Evolutionary conservation across 2,797 vertebrate genomes (phyloP).

Genomic region (Bryconaethiops microstoma): DNA sequence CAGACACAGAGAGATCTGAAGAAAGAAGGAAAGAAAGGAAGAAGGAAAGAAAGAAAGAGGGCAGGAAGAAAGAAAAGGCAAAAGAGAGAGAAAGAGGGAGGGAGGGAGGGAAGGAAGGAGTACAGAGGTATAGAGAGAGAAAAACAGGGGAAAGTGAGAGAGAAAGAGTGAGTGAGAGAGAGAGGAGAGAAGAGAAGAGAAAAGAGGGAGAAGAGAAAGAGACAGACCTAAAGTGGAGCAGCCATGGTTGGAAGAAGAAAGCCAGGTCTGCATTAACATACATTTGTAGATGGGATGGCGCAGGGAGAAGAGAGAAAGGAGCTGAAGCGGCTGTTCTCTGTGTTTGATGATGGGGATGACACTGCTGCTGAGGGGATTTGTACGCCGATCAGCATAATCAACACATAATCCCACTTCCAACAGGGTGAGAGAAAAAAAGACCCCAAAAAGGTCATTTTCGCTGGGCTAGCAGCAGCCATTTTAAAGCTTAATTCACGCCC

Average conservation of each 20-base stretch:
- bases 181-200: background rate
- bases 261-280: slow-evolving; percentile 60
- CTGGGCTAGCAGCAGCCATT: slow-evolving; percentile 33
- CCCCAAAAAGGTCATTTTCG: slow-evolving; percentile 39
- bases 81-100: slow-evolving; percentile 32
- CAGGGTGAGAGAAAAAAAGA: slow-evolving; percentile 15
- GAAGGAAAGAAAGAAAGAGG: background rate
- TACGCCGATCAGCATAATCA: slow-evolving; percentile 57
- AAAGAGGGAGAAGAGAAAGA: background rate
- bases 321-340: slow-evolving; percentile 40
- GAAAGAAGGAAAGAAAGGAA: slow-evolving; percentile 39
- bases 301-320: slow-evolving; percentile 43
- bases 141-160: background rate
- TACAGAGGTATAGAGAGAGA: background rate
- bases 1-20: slow-evolving; percentile 7
- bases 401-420: slow-evolving; percentile 51
- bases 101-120: background rate
- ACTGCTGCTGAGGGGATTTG: slow-evolving; percentile 63
- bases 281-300: slow-evolving; percentile 56
- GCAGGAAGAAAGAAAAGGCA: slow-evolving; percentile 27
- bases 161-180: background rate
- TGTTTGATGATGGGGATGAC: slow-evolving; percentile 61
- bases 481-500: slow-evolving; percentile 30
- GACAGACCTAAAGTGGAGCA: slow-evolving; percentile 67
- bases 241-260: slow-evolving; percentile 68